Evolutionary conservation across 37 sponge, comb jelly and placozoan genomes (phyloP).

Genomic region (Oscarella lobularis): DNA sequence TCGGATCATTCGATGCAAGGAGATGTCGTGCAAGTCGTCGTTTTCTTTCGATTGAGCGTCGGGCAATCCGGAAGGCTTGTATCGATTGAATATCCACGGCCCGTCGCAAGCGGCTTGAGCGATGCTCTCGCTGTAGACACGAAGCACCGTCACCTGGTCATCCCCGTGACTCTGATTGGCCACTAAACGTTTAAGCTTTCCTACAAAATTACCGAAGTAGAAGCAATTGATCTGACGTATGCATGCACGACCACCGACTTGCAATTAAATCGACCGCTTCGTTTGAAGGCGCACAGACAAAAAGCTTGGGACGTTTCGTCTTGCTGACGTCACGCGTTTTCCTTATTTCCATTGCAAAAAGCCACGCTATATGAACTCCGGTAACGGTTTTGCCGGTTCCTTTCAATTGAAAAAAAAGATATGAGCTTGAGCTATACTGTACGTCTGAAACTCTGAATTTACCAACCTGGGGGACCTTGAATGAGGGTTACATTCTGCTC

Average conservation of each 20-base stretch:
- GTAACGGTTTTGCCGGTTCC: background rate
- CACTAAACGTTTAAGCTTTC: no score
- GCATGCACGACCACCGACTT: no score
- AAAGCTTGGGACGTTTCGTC: background rate
- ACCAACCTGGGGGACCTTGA: slow-evolving; percentile 1
- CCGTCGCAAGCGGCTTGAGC: background rate
- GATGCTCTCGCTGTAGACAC: background rate
- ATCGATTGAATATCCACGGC: background rate
- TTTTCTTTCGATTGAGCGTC: background rate
- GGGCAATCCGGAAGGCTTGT: background rate
- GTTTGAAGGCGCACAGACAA: background rate
- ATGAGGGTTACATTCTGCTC: background rate
- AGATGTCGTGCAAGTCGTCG: background rate
- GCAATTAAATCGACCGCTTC: background rate
- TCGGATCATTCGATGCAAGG: background rate
- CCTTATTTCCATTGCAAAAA: background rate
- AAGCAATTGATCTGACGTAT: no score
- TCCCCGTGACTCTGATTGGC: background rate
- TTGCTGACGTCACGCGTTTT: background rate
- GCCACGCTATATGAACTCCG: background rate
- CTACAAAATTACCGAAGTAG: no score
- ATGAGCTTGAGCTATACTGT: no score
- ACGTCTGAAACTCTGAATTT: no score
- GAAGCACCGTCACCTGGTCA: background rate
- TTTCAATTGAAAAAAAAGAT: background rate